Percentiles rank a stretch among this genome's conserved stretches.
Conservation (phyloP, 2,888 invertebrate genomes). For the Apamea monoglypha region DNA sequence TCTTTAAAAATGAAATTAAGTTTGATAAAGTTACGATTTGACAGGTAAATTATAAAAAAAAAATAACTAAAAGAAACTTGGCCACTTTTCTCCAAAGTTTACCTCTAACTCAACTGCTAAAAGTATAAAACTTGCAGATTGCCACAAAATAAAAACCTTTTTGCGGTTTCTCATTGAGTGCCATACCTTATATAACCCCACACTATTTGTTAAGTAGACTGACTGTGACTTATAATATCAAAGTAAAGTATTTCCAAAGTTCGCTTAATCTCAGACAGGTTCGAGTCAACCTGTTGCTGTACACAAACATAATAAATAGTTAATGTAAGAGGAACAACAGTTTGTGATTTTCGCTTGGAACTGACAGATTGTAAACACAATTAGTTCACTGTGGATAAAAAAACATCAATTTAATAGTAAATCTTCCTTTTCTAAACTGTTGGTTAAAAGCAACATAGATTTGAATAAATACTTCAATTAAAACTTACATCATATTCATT, state of each 20-base stretch:
- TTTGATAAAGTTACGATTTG: not conserved
- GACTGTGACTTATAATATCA: not conserved
- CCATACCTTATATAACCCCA: not conserved
- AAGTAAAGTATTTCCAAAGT: not conserved
- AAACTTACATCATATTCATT: not conserved
- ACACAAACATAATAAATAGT: slow-evolving; percentile 17
- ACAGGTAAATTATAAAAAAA: not conserved
- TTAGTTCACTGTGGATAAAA: not conserved
- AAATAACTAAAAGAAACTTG: not conserved
- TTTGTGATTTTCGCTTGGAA: not conserved
- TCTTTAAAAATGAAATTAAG: not conserved
- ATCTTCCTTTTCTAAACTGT: not conserved
- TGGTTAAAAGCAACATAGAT: not conserved
- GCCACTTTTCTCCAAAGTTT: not conserved
- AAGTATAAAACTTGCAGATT: not conserved
- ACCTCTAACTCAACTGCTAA: not conserved
- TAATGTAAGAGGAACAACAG: not conserved
- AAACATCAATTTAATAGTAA: too few species aligned
- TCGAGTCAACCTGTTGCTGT: slow-evolving; percentile 27
- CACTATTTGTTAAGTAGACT: not conserved
- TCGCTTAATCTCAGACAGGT: too few species aligned
- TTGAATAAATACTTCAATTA: not conserved
- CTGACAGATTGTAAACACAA: not conserved
- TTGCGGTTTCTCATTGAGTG: not conserved
- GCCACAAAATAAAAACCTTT: not conserved